phyloP scores from a whole-genome alignment of 2,888 invertebrate genomes.

The Aphodius sticticus region DNA sequence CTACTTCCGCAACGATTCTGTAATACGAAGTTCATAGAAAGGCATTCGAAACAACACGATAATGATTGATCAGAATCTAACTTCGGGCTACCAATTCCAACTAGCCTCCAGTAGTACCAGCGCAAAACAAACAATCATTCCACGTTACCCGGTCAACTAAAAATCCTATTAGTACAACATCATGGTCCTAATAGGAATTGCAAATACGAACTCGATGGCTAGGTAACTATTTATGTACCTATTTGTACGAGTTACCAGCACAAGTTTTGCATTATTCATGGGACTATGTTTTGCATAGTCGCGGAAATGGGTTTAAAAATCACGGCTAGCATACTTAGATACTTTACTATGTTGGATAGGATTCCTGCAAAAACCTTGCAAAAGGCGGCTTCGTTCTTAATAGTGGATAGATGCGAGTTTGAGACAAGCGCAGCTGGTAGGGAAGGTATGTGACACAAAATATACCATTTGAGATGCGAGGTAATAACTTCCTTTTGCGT shows the following conservation, averaged over 20 bases:
- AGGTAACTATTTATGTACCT: constrained; percentile 24
- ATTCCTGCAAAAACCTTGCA: not conserved
- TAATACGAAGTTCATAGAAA: not conserved
- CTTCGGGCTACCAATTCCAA: not conserved
- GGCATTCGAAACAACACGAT: not conserved
- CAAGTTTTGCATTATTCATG: constrained; percentile 21
- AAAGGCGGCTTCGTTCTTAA: not conserved
- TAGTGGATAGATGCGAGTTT: not conserved
- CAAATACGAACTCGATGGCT: constrained; percentile 21
- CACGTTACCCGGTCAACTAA: not conserved
- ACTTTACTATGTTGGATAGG: not conserved
- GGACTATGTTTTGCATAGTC: constrained; percentile 9
- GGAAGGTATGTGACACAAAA: not conserved
- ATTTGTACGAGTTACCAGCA: constrained; percentile 20
- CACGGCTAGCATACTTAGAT: constrained; percentile 11
- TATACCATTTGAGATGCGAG: not conserved
- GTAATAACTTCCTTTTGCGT: not conserved
- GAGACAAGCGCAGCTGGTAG: not conserved
- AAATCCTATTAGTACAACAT: constrained; percentile 23
- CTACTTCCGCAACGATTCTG: not conserved
- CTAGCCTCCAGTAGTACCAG: not conserved
- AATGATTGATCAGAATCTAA: not conserved
- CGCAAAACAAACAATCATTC: constrained; percentile 21
- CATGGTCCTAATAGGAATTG: constrained; percentile 19
- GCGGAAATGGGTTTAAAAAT: constrained; percentile 15